Percentiles rank a stretch among this genome's conserved stretches.
These are phyloP conservation scores for Todiramphus chloris DNA, from an alignment of 2,113 vertebrate genomes.

Conservation along the genomic window DNA sequence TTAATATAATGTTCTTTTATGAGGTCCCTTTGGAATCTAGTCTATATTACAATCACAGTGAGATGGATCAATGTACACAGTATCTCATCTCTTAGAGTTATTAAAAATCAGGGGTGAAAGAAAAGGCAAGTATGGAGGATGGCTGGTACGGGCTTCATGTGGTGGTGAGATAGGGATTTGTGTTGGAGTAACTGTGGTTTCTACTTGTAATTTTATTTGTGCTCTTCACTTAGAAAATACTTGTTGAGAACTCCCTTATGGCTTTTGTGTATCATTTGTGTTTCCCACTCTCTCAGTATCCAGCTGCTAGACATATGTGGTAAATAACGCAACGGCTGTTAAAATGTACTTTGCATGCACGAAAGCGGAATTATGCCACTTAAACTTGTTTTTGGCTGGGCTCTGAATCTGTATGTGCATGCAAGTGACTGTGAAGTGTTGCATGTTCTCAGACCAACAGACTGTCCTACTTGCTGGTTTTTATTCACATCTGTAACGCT, in stretches of 20 bases:
- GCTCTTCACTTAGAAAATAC: background rate
- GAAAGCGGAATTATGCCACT: background rate
- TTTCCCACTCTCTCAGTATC: background rate
- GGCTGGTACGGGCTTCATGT: background rate
- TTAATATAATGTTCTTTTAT: background rate
- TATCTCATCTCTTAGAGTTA: background rate
- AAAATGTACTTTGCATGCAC: background rate
- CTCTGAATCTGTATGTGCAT: background rate
- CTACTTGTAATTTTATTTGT: background rate
- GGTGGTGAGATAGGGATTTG: background rate
- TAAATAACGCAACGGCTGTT: background rate
- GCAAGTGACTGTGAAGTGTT: rapidly evolving
- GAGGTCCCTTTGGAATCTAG: background rate
- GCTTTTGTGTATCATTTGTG: background rate
- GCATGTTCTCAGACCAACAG: background rate
- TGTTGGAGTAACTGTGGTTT: background rate
- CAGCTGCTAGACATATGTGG: conserved; percentile 34
- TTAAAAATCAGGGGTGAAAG: conserved; percentile 5
- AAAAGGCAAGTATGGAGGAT: background rate
- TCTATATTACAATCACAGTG: background rate
- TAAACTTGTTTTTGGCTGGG: background rate
- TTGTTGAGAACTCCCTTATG: background rate
- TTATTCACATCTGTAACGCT: background rate
- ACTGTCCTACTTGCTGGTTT: background rate
- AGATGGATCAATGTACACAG: background rate